Conservation (phyloP, 2,888 invertebrate genomes). For the Idaea straminata region DNA sequence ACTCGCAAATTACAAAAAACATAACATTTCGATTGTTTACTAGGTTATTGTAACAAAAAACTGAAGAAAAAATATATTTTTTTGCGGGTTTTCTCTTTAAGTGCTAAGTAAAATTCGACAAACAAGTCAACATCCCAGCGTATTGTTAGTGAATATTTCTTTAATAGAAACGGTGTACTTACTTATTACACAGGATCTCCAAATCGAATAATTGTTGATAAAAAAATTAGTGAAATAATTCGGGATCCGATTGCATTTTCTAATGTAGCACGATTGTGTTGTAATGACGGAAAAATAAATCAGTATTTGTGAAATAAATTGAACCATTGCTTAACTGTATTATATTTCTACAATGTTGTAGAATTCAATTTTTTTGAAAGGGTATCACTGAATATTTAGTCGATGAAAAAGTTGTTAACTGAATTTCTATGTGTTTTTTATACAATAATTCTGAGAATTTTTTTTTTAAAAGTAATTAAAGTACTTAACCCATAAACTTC, state of each 20-base stretch:
- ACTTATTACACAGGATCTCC: slow-evolving; percentile 22
- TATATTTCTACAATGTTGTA: not conserved
- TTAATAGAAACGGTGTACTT: slow-evolving; percentile 20
- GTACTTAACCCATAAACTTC: too few relatives aligned
- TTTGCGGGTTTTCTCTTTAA: not conserved
- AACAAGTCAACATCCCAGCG: slow-evolving; percentile 13
- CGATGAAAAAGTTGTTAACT: too few relatives aligned
- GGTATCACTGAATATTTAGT: too few relatives aligned
- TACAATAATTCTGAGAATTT: too few relatives aligned
- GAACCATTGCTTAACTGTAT: not conserved
- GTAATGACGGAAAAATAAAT: slow-evolving; percentile 18
- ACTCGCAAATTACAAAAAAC: too few relatives aligned
- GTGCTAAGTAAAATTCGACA: not conserved
- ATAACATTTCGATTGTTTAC: too few relatives aligned
- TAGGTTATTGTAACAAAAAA: too few relatives aligned
- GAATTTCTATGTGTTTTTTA: too few relatives aligned
- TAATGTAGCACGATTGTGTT: slow-evolving; percentile 20
- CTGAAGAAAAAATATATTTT: too few relatives aligned
- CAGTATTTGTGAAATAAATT: slow-evolving; percentile 22
- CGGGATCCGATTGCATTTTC: slow-evolving; percentile 11
- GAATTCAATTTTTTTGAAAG: not conserved
- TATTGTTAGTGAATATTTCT: slow-evolving; percentile 17
- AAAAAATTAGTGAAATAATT: not conserved
- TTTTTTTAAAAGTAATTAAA: too few relatives aligned
- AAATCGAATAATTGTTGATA: slow-evolving; percentile 11